Conservation (phyloP, 2,113 vertebrate species). For the Hemiprocne comata region DNA sequence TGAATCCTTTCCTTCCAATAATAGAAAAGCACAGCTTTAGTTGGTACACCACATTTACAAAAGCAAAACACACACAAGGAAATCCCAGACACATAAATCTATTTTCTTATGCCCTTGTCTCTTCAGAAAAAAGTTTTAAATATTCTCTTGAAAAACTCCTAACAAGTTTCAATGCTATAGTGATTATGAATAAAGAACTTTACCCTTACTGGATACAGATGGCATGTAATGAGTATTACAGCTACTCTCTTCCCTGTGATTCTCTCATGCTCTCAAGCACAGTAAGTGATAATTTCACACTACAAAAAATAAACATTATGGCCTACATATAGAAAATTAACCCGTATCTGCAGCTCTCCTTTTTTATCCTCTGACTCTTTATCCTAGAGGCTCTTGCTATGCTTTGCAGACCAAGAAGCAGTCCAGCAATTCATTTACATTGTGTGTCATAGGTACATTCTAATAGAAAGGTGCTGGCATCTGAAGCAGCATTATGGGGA, state of each 20-base stretch:
- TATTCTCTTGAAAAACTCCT: conserved; percentile 63
- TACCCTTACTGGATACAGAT: conserved; percentile 50
- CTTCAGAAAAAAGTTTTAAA: conserved; percentile 66
- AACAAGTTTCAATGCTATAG: conserved; percentile 48
- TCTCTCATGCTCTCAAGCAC: conserved; percentile 40
- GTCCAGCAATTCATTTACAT: conserved; percentile 36
- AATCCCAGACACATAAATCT: conserved; percentile 26
- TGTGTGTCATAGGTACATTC: not conserved
- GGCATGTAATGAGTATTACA: conserved; percentile 62
- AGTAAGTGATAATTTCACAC: conserved; percentile 34
- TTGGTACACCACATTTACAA: conserved; percentile 74
- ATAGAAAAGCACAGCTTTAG: conserved; percentile 74
- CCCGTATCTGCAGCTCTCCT: conserved; percentile 32
- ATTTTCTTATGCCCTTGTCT: conserved; percentile 65
- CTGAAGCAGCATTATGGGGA: not conserved
- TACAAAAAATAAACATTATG: not conserved
- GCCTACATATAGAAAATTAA: not conserved
- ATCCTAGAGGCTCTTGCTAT: conserved; percentile 15
- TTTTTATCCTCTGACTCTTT: conserved; percentile 34
- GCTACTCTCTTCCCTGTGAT: conserved; percentile 23
- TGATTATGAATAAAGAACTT: conserved; percentile 56
- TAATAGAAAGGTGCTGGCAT: conserved; percentile 32
- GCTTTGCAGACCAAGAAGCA: conserved; percentile 25
- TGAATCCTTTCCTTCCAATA: conserved; percentile 62
- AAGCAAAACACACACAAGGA: conserved; percentile 52